Percentiles rank a stretch among this genome's conserved stretches.
These are phyloP conservation scores for Hyposoter didymator DNA, from an alignment of 2,888 invertebrate genomes.

Conservation along the genomic window DNA sequence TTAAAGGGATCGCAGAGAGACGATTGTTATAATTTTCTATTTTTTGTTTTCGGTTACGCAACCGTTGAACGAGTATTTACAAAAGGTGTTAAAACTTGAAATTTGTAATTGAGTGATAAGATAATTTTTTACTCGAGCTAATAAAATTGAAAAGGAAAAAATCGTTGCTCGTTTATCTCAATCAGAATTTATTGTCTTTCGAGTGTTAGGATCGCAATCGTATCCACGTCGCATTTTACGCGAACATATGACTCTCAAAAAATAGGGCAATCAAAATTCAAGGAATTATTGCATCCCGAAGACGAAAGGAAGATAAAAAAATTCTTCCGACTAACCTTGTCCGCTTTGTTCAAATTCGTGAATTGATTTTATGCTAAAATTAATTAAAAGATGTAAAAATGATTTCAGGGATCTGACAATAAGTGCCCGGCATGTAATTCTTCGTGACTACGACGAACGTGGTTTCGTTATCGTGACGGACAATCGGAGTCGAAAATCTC, in stretches of 20 bases:
- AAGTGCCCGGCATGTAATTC: constrained; percentile 81
- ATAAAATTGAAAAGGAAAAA: background rate
- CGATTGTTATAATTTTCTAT: background rate
- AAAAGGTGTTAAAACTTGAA: background rate
- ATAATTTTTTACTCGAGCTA: background rate
- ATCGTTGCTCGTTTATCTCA: background rate
- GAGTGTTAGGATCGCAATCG: background rate
- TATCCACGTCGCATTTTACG: background rate
- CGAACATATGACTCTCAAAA: background rate
- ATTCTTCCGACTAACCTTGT: background rate
- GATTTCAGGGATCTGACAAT: constrained; percentile 82
- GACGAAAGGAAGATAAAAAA: background rate
- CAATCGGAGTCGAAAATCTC: constrained; percentile 83
- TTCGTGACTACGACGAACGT: constrained; percentile 83
- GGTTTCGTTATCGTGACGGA: constrained; percentile 85
- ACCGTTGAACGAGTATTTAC: background rate
- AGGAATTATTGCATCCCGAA: background rate
- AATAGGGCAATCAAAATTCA: background rate
- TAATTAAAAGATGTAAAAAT: background rate
- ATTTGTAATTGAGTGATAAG: background rate
- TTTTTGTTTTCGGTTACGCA: background rate
- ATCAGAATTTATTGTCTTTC: background rate
- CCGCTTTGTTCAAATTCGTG: background rate
- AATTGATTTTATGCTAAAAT: background rate
- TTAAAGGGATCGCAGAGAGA: background rate